These are phyloP conservation scores for Bombus cullumanus DNA, from an alignment of 1,140 invertebrate species.

Conservation along the genomic window DNA sequence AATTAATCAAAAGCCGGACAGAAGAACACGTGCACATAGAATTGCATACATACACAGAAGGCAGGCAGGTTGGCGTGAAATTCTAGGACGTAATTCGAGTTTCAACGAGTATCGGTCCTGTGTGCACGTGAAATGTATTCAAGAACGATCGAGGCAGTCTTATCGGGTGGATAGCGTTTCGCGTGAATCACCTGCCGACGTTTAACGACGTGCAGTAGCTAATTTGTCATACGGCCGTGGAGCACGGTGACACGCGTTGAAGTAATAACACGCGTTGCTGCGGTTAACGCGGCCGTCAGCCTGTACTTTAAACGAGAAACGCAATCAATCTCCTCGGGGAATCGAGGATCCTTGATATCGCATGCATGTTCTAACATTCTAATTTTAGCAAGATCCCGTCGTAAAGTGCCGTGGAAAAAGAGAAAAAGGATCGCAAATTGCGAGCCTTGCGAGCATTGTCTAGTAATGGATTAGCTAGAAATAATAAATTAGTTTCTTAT, in stretches of 20 bases:
- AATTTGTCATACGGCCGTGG: constrained; percentile 65
- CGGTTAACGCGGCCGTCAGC: constrained; percentile 46
- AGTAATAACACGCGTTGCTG: constrained; percentile 62
- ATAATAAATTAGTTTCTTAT: too few species aligned
- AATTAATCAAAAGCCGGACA: not conserved
- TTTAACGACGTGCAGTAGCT: constrained; percentile 65
- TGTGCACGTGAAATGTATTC: constrained; percentile 42
- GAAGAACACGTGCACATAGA: not conserved
- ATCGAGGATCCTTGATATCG: constrained; percentile 25
- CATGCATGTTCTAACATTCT: constrained; percentile 14
- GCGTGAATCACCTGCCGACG: constrained; percentile 67
- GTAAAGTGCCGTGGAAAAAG: not conserved
- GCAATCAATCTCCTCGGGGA: constrained; percentile 50
- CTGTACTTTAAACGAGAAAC: constrained; percentile 45
- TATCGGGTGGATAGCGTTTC: constrained; percentile 66
- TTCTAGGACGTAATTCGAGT: constrained; percentile 34
- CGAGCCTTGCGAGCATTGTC: not conserved
- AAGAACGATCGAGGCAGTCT: constrained; percentile 49
- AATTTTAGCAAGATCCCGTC: constrained; percentile 4
- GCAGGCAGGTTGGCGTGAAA: not conserved
- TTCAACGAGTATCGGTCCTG: constrained; percentile 47
- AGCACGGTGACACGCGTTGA: constrained; percentile 62
- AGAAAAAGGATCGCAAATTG: not conserved
- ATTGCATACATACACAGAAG: too few species aligned
- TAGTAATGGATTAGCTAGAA: not conserved